These are phyloP conservation scores for Gambusia holbrooki DNA, from an alignment of 2,113 vertebrate genomes.

Conservation along the genomic window DNA sequence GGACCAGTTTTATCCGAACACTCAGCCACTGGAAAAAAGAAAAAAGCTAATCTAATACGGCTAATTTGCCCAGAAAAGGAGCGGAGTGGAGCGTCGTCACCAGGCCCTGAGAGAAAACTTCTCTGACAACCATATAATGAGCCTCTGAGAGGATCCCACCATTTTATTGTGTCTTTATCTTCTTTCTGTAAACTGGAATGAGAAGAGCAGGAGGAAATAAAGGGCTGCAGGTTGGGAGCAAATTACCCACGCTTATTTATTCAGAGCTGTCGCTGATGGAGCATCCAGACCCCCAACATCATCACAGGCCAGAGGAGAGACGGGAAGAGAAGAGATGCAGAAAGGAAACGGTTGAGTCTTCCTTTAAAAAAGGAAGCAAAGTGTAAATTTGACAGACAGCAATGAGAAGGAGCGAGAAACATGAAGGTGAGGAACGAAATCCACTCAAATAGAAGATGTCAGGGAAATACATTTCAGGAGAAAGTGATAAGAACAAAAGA, in stretches of 20 bases:
- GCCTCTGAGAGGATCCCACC: slow-evolving; percentile 61
- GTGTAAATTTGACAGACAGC: slow-evolving; percentile 4
- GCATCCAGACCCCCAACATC: slow-evolving; percentile 48
- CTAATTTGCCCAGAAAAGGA: slow-evolving; percentile 58
- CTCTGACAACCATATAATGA: slow-evolving; percentile 72
- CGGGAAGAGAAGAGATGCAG: slow-evolving; percentile 17
- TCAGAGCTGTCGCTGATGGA: slow-evolving; percentile 58
- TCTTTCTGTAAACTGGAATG: slow-evolving; percentile 33
- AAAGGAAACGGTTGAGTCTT: slow-evolving; percentile 3
- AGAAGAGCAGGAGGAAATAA: slow-evolving; percentile 31
- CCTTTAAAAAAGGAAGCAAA: slow-evolving; percentile 1
- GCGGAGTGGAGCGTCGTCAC: slow-evolving; percentile 38
- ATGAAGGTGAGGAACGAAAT: slow-evolving; percentile 13
- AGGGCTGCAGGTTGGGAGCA: slow-evolving; percentile 54
- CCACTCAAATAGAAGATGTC: slow-evolving; percentile 11
- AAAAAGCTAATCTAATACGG: slow-evolving; percentile 41
- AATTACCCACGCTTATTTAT: slow-evolving; percentile 78
- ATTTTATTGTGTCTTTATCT: slow-evolving; percentile 74
- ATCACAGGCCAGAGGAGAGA: slow-evolving; percentile 40
- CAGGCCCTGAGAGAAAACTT: slow-evolving; percentile 64
- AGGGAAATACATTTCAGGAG: neutral
- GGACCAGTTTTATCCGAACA: slow-evolving; percentile 36
- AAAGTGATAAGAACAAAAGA: slow-evolving; percentile 16
- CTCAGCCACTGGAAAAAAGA: slow-evolving; percentile 5
- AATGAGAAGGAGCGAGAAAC: neutral